Percentiles rank a stretch among this genome's conserved stretches.
Evolutionary conservation across 2,113 vertebrate genomes (phyloP).

Genomic region (Sturnus vulgaris): DNA sequence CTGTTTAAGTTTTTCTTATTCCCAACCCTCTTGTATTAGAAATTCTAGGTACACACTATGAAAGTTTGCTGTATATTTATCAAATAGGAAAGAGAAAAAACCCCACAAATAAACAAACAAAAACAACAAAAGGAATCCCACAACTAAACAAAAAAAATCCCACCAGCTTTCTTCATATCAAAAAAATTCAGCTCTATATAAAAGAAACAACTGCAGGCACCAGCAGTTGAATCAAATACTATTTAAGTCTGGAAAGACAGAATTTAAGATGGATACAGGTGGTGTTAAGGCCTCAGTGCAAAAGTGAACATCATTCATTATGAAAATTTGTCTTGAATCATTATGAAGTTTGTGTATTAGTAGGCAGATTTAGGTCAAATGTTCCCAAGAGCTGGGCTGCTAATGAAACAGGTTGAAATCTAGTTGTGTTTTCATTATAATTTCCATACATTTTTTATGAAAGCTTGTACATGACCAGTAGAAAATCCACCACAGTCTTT

Average conservation of each 20-base stretch:
- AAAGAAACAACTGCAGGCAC: not conserved
- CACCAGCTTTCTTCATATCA: not conserved
- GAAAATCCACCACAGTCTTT: not conserved
- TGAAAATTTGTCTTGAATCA: constrained; percentile 4
- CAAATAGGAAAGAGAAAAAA: not conserved
- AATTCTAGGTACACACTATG: not conserved
- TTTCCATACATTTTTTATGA: constrained; percentile 25
- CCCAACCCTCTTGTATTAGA: not conserved
- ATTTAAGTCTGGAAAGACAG: not conserved
- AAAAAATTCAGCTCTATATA: not conserved
- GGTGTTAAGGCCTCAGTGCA: not conserved
- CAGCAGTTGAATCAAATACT: not conserved
- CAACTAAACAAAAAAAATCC: not conserved
- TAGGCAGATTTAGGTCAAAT: constrained; percentile 40
- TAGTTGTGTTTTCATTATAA: not conserved
- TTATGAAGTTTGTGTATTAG: constrained; percentile 7
- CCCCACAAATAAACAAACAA: not conserved
- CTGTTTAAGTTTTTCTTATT: not conserved
- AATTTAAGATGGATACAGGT: not conserved
- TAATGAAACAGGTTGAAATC: constrained; percentile 37
- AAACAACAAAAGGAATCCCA: not conserved
- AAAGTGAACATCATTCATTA: not conserved
- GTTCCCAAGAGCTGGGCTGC: not conserved
- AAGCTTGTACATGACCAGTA: not conserved
- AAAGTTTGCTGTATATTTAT: not conserved